A percentile compares a stretch with the other conserved stretches of the same genome.
phyloP scores from a whole-genome alignment of 2,113 vertebrate genomes.

The Tetrax tetrax region DNA sequence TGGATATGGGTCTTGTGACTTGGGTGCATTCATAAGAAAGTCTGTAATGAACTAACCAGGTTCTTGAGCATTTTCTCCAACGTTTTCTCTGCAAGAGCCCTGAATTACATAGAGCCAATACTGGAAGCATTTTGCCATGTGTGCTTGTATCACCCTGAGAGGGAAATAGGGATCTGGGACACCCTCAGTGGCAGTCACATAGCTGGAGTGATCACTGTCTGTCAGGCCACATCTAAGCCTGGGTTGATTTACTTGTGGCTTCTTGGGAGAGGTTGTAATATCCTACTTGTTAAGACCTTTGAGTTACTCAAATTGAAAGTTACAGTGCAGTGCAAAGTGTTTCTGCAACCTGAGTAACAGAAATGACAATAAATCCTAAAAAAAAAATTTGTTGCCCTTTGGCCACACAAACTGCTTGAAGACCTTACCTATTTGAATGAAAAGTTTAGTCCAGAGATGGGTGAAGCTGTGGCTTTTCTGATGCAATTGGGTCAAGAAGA shows the following conservation, averaged over 20 bases:
- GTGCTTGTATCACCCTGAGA: not conserved
- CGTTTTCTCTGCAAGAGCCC: not conserved
- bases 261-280: not conserved
- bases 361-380: not conserved
- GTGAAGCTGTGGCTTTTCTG: slow-evolving; percentile 7
- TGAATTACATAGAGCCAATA: not conserved
- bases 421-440: not conserved
- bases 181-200: rapidly evolving
- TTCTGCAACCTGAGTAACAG: not conserved
- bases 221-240: not conserved
- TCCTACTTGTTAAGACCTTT: not conserved
- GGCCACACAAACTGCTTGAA: not conserved
- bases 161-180: not conserved
- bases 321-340: not conserved
- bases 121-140: not conserved
- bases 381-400: not conserved
- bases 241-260: not conserved
- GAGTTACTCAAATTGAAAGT: not conserved
- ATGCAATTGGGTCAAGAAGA: slow-evolving; percentile 26
- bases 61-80: not conserved
- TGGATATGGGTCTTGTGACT: not conserved
- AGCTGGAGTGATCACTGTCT: not conserved
- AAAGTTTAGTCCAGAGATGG: not conserved
- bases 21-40: not conserved
- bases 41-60: not conserved